These are phyloP conservation scores for Hymenopus coronatus DNA, from an alignment of 2,888 invertebrate species.

Conservation along the genomic window DNA sequence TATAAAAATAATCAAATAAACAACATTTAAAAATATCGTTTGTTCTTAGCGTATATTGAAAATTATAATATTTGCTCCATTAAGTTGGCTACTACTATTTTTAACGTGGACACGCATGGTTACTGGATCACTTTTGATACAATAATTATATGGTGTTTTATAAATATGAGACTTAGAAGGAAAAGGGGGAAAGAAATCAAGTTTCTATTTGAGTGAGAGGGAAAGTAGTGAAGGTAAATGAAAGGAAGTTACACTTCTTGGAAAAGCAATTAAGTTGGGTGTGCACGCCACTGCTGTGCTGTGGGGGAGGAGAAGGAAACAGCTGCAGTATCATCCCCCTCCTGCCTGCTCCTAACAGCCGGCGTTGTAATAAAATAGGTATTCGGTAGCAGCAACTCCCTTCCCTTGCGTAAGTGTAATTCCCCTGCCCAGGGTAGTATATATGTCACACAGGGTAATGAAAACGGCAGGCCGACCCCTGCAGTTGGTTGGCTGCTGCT, in stretches of 20 bases:
- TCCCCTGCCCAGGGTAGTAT: neutral
- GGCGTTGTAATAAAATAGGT: slow-evolving; percentile 7
- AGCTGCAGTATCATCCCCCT: neutral
- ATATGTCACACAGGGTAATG: neutral
- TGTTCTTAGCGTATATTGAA: too few relatives aligned
- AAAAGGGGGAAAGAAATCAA: too few relatives aligned
- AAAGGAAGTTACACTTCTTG: neutral
- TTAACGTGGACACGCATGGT: too few relatives aligned
- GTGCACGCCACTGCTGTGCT: neutral
- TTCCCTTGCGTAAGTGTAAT: neutral
- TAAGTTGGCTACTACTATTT: too few relatives aligned
- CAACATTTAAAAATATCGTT: too few relatives aligned
- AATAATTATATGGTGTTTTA: too few relatives aligned
- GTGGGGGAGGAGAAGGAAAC: neutral
- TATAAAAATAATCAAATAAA: too few relatives aligned
- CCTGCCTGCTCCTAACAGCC: neutral
- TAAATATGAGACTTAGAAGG: too few relatives aligned
- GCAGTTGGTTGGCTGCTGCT: neutral
- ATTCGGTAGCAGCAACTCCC: neutral
- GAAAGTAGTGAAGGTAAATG: neutral
- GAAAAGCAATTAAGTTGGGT: neutral
- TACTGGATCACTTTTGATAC: too few relatives aligned
- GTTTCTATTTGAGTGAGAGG: too few relatives aligned
- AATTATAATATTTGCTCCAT: too few relatives aligned
- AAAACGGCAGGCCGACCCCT: neutral